phyloP scores from a whole-genome alignment of 2,113 vertebrate species.

The Aphyosemion australe region DNA sequence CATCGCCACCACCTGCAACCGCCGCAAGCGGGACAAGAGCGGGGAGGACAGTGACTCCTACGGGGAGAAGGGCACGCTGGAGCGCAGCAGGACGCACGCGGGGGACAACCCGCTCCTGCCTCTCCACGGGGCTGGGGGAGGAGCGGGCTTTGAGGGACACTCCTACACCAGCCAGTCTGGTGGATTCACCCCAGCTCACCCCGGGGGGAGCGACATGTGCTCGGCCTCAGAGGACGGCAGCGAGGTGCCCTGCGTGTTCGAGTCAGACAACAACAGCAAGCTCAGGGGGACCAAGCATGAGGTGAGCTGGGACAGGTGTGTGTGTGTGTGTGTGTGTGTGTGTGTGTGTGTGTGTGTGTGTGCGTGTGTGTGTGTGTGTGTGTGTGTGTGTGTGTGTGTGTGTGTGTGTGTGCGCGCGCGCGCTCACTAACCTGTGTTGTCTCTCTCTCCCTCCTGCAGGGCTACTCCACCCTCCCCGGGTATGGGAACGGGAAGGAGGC shows the following conservation, averaged over 20 bases:
- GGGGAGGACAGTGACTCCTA: constrained; percentile 75
- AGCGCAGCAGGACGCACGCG: constrained; percentile 79
- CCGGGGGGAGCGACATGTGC: constrained; percentile 77
- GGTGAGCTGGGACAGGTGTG: constrained; percentile 75
- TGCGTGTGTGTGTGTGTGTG: no score
- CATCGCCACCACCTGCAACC: constrained; percentile 95
- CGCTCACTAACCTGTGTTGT: constrained; percentile 20
- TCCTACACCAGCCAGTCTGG: constrained; percentile 86
- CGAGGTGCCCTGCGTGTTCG: constrained; percentile 84
- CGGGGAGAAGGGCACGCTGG: constrained; percentile 80
- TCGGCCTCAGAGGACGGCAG: constrained; percentile 83
- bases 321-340: no score
- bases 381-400: no score
- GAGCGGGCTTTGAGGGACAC: constrained; percentile 84
- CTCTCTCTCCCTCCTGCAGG: constrained; percentile 68
- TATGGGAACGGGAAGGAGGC: constrained; percentile 86
- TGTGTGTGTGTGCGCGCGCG: no score
- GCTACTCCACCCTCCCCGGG: constrained; percentile 84
- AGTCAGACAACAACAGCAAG: constrained; percentile 88
- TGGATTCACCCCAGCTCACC: constrained; percentile 81
- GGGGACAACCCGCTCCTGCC: constrained; percentile 79
- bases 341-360: no score
- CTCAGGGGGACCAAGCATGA: constrained; percentile 82
- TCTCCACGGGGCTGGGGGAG: constrained; percentile 62
- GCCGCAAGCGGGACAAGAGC: constrained; percentile 83